These are phyloP conservation scores for Argentina silus DNA, from an alignment of 2,797 vertebrate species.

Conservation along the genomic window DNA sequence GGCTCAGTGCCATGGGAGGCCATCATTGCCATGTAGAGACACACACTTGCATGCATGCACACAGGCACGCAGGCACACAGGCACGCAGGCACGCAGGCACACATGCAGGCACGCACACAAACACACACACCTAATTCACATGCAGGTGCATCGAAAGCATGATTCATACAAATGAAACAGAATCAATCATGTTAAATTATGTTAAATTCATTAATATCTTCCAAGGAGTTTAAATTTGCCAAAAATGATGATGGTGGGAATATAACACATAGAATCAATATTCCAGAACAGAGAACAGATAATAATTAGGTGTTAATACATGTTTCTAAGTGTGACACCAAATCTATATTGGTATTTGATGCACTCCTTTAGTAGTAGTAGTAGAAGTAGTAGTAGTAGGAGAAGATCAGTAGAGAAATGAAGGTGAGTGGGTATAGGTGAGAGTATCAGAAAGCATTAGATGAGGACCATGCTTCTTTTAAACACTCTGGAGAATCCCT, in stretches of 20 bases:
- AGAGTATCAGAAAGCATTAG: conserved; percentile 29
- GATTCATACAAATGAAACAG: no score
- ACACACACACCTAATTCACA: background rate
- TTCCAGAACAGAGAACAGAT: background rate
- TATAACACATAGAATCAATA: background rate
- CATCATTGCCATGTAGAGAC: conserved; percentile 64
- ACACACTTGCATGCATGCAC: conserved; percentile 14
- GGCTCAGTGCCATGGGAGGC: conserved; percentile 73
- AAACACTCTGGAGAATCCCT: conserved; percentile 5
- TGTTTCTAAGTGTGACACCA: conserved; percentile 11
- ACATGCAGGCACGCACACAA: conserved; percentile 14
- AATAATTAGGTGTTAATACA: conserved; percentile 27
- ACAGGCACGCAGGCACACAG: conserved; percentile 31
- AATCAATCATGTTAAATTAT: no score
- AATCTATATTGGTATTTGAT: conserved; percentile 17
- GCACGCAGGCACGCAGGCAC: background rate
- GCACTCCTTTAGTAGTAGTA: background rate
- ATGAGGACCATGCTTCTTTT: conserved; percentile 20
- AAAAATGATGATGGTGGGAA: background rate
- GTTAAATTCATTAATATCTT: no score
- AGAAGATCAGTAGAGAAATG: conserved; percentile 28
- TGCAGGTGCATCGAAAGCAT: no score
- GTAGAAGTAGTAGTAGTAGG: background rate
- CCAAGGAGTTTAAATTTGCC: no score
- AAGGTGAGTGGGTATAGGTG: conserved; percentile 20